Percentiles rank a stretch among this genome's conserved stretches.
Conservation (phyloP, 1,140 invertebrate species). For the Hyles vespertilio region DNA sequence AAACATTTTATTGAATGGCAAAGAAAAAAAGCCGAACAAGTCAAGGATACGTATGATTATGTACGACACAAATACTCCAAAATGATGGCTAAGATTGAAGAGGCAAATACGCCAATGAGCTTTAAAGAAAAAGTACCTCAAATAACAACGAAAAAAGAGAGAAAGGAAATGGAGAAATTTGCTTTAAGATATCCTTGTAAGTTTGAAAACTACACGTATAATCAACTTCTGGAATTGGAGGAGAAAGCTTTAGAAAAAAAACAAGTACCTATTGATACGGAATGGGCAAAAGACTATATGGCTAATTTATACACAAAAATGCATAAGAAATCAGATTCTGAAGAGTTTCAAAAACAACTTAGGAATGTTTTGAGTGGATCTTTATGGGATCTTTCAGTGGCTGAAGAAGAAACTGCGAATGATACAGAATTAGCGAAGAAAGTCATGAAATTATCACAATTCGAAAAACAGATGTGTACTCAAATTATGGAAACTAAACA, state of each 20-base stretch:
- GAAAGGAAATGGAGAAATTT: slow-evolving; percentile 60
- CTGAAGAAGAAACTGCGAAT: slow-evolving; percentile 70
- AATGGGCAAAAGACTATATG: slow-evolving; percentile 55
- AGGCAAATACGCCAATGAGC: slow-evolving; percentile 33
- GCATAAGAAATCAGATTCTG: slow-evolving; percentile 48
- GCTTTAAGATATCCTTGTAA: slow-evolving; percentile 49
- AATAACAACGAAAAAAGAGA: slow-evolving; percentile 37
- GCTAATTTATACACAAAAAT: slow-evolving; percentile 52
- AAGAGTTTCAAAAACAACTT: slow-evolving; percentile 62
- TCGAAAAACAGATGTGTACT: slow-evolving; percentile 79
- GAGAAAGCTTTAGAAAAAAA: slow-evolving; percentile 42
- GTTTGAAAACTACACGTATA: slow-evolving; percentile 56
- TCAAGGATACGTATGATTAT: slow-evolving; percentile 60
- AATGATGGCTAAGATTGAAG: slow-evolving; percentile 42
- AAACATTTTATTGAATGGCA: slow-evolving; percentile 76
- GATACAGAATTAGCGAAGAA: slow-evolving; percentile 73
- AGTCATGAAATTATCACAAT: slow-evolving; percentile 77
- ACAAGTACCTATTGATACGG: slow-evolving; percentile 42
- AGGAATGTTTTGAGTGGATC: slow-evolving; percentile 52
- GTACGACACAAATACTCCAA: slow-evolving; percentile 56
- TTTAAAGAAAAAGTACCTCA: slow-evolving; percentile 12
- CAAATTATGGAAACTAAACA: slow-evolving; percentile 78
- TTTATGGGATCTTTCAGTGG: slow-evolving; percentile 56
- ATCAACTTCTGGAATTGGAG: slow-evolving; percentile 52
- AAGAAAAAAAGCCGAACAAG: slow-evolving; percentile 63